Conservation (phyloP, 2,113 vertebrate genomes). For the Pleuronectes platessa region DNA sequence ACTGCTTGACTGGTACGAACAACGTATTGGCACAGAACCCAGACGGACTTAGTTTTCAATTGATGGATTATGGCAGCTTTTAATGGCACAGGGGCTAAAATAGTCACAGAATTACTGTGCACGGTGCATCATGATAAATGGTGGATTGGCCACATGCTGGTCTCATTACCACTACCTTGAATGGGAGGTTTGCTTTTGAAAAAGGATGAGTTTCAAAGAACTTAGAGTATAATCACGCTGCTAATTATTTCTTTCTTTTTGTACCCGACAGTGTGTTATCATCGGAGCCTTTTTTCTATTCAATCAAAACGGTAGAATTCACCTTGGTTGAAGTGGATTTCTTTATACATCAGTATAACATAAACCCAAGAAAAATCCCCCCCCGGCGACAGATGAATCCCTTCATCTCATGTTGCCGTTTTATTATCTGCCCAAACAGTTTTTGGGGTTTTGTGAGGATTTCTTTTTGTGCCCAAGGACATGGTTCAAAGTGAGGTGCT, state of each 20-base stretch:
- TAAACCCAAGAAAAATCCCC: slow-evolving; percentile 28
- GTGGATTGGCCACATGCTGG: not conserved
- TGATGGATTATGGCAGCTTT: slow-evolving; percentile 1
- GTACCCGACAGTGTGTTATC: not conserved
- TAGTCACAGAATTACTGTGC: not conserved
- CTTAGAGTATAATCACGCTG: not conserved
- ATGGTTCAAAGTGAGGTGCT: slow-evolving; percentile 81
- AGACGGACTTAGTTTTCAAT: no score
- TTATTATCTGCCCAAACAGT: slow-evolving; percentile 51
- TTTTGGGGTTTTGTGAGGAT: slow-evolving; percentile 32
- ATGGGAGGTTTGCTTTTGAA: slow-evolving; percentile 21
- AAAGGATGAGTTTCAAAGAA: slow-evolving; percentile 1
- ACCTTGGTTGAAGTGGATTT: slow-evolving; percentile 15
- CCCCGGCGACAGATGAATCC: slow-evolving; percentile 33
- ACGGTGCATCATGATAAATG: not conserved
- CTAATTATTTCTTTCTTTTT: slow-evolving; percentile 3
- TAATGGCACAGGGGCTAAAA: slow-evolving; percentile 11
- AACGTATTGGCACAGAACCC: not conserved
- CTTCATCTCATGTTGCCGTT: slow-evolving; percentile 70
- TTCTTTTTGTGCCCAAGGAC: slow-evolving; percentile 50
- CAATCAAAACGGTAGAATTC: slow-evolving; percentile 17
- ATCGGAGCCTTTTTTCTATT: not conserved
- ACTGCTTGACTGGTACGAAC: slow-evolving; percentile 18
- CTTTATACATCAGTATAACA: slow-evolving; percentile 51
- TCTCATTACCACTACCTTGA: slow-evolving; percentile 18